These are phyloP conservation scores for Metacarcinus magister DNA, from an alignment of 2,888 invertebrate species.

Conservation along the genomic window DNA sequence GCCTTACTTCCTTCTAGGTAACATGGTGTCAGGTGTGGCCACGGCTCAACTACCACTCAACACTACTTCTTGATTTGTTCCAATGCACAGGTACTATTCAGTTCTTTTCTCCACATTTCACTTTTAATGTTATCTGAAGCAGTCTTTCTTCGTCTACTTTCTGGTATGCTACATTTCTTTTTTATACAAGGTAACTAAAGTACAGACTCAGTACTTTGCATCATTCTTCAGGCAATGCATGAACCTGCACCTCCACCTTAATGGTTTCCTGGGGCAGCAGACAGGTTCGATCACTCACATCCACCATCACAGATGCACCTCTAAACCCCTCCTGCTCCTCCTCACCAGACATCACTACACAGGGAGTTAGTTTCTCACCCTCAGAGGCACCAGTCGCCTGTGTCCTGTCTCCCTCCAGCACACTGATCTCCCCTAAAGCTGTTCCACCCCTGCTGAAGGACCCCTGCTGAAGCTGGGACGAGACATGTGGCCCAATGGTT, in stretches of 20 bases:
- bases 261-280: conserved; percentile 72
- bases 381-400: neutral
- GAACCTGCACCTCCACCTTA: conserved; percentile 77
- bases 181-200: neutral
- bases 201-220: too few species aligned
- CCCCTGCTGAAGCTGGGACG: conserved; percentile 62
- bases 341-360: neutral
- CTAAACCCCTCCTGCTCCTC: conserved; percentile 26
- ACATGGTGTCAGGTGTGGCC: neutral
- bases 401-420: neutral
- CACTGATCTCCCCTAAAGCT: conserved; percentile 59
- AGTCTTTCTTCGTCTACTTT: neutral
- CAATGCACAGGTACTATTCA: neutral
- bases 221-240: conserved; percentile 71
- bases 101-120: neutral
- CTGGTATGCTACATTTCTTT: neutral
- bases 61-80: neutral
- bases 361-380: neutral
- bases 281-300: conserved; percentile 64
- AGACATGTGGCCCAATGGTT: conserved; percentile 67
- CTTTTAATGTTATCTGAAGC: neutral
- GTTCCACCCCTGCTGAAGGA: conserved; percentile 51
- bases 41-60: neutral
- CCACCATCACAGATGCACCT: neutral
- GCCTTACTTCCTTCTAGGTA: neutral